These are phyloP conservation scores for Brotula barbata DNA, from an alignment of 2,797 vertebrate species.

Conservation along the genomic window DNA sequence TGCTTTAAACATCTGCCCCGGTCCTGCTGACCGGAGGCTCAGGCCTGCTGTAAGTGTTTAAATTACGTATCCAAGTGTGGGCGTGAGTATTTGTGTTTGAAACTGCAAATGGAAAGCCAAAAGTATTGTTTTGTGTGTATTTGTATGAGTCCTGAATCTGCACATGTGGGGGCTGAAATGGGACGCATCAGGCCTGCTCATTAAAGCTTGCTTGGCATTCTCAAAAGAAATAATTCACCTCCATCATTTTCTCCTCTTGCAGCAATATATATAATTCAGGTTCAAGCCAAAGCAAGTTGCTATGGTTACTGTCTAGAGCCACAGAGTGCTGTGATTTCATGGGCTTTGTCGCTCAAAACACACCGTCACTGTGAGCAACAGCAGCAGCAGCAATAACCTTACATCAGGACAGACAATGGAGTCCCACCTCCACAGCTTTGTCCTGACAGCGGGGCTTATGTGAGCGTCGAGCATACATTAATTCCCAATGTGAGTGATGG, in stretches of 20 bases:
- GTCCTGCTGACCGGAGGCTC: constrained; percentile 61
- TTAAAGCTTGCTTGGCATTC: constrained; percentile 46
- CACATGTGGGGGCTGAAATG: constrained; percentile 58
- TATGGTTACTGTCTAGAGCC: constrained; percentile 68
- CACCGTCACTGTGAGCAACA: constrained; percentile 40
- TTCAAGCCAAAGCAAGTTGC: constrained; percentile 73
- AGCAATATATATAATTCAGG: constrained; percentile 57
- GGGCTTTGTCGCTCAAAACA: constrained; percentile 65
- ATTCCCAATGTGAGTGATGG: constrained; percentile 24
- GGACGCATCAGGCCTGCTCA: constrained; percentile 55
- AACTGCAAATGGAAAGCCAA: not conserved
- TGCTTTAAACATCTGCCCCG: constrained; percentile 49
- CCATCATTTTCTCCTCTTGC: constrained; percentile 45
- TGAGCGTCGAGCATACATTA: constrained; percentile 34
- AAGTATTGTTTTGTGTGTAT: too few species aligned
- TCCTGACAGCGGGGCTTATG: constrained; percentile 57
- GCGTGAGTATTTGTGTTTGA: constrained; percentile 53
- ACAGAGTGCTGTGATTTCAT: constrained; percentile 40
- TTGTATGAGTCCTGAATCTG: too few species aligned
- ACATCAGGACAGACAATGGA: constrained; percentile 56
- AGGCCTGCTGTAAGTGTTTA: constrained; percentile 63
- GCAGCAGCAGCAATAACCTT: constrained; percentile 30
- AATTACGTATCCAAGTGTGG: constrained; percentile 53
- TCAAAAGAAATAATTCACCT: constrained; percentile 44
- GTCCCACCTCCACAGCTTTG: constrained; percentile 66